These are phyloP conservation scores for Psix sp. DNA, from an alignment of 1,140 invertebrate species.

Conservation along the genomic window DNA sequence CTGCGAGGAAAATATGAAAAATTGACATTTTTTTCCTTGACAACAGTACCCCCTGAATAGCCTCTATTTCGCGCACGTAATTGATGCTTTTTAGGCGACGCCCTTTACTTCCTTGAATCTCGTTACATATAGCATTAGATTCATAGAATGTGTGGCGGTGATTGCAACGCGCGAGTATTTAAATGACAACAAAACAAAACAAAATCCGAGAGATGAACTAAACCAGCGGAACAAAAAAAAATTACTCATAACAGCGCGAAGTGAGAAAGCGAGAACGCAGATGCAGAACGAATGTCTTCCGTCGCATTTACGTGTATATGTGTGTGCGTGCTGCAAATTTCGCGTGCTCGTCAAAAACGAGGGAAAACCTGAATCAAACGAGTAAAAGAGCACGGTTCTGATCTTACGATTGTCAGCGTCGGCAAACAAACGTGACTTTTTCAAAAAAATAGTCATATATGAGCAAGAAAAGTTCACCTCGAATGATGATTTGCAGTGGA, in stretches of 20 bases:
- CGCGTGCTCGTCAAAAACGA: constrained; percentile 18
- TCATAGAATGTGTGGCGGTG: constrained; percentile 42
- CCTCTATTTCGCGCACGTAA: constrained; percentile 44
- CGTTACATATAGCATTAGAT: constrained; percentile 50
- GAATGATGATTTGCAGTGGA: too few species aligned
- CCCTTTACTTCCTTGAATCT: constrained; percentile 52
- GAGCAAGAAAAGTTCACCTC: not conserved
- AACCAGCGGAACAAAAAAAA: constrained; percentile 11
- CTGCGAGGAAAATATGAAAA: not conserved
- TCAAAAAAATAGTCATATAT: not conserved
- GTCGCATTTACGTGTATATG: constrained; percentile 36
- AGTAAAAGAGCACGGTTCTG: constrained; percentile 17
- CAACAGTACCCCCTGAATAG: constrained; percentile 13
- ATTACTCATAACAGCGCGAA: constrained; percentile 23
- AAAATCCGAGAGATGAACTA: not conserved
- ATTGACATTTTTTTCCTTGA: constrained; percentile 4
- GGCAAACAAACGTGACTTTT: constrained; percentile 10
- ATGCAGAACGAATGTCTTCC: constrained; percentile 52
- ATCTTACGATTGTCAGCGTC: constrained; percentile 30
- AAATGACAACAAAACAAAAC: constrained; percentile 7
- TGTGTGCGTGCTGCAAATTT: constrained; percentile 34
- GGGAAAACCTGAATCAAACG: constrained; percentile 17
- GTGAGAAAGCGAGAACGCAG: constrained; percentile 28
- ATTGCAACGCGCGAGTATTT: constrained; percentile 6
- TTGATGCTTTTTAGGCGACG: constrained; percentile 53